Evolutionary conservation across 2,888 invertebrate genomes (phyloP), one percentile per base, ranked within the genome.

Genomic region (Uloborus plumipes): DNA sequence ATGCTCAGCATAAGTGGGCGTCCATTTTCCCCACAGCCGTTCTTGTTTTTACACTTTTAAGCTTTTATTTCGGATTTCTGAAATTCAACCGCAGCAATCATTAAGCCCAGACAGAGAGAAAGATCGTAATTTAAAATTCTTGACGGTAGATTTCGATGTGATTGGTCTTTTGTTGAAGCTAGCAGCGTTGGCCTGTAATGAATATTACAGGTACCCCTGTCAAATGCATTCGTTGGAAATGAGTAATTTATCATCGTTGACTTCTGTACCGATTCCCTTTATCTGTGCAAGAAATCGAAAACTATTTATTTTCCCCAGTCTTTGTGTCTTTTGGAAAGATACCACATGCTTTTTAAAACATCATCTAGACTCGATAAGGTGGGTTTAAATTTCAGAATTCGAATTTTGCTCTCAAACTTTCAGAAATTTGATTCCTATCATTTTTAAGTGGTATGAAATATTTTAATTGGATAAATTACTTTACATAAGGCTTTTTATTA

Each of bases 231-330:
- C 26, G 20, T 20, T 61, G 58, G 50, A 71, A 65, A 65, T 71
- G 73, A 66, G 72, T 26, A 59, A 79, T 79, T 72, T 59, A 59
- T 79, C 79, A 73, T 67, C 26, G 58, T 72, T 70, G 53, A 9
- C 47, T 47, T 9, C 61, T 31, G 16, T 58, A 1, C 39, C 39
- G 9, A 39, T 39, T 59, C 22, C 62, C 4, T 31, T 62, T 39
- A 31, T 62, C 62, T 31, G n/a, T 15, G 62, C 1, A 31, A 39
- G n/a, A 62, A 62, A 62, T 62, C 62, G 39, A 39, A 39, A 39
- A 11, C 39, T 39, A 39, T 39, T 39, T 39, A 39, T 39, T 39
- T 39, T 39, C 7, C 11, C 39, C 39, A 2, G 39, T 11, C 39
- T 39, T 39, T 39, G 39, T 39, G 39, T 39, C 39, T 39, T 11